Evolutionary conservation across 2,113 vertebrate genomes (phyloP), one percentile per base, ranked within the genome.

Genomic region (Sorex araneus): DNA sequence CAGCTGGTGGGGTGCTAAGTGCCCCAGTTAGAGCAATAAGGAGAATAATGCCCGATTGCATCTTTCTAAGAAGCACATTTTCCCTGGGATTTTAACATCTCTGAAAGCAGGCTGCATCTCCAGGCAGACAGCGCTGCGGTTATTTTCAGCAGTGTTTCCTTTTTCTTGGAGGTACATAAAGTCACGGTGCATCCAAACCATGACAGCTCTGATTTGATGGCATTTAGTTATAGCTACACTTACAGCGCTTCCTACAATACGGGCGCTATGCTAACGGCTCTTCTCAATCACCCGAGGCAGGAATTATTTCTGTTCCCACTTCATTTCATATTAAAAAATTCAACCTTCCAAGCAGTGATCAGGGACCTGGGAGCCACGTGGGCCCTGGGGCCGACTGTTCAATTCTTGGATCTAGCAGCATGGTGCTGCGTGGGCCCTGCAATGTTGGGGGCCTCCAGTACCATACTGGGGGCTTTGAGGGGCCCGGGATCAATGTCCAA

Each of bases 1-100:
- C 91, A 60, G 93, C 95, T 91, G 84, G 94, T 84, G 36, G 89
- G 94, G 89, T 83, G 94, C 89, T 96, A 93, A 94, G 94, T 93
- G 81, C 91, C 87, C 79, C 89, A 30, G 84, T 92, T 84, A 94
- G 54, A 86, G 94, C 88, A 63, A 6, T 71, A 67, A 95, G 88
- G n/a, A 74, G 79, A 82, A 92, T 57, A 93, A 85, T 88, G 93
- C 74, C 2, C 4, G 10, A 73, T 83, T 94, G 94, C 86, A 80
- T 86, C 88, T 90, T 85, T 84, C 91, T 64, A 76, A 89, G 57
- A 92, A 93, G 32, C 70, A 19, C 60, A 27, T 75, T 70, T 50
- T 0, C 0, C 86, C 32, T 10, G 54, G 75, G 73, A 81, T 83
- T 91, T 76, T 71, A 92, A 83, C 75, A 32, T 88, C 85, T 94